phyloP scores from a whole-genome alignment of 2,113 vertebrate species.

The Crotalus horridus region DNA sequence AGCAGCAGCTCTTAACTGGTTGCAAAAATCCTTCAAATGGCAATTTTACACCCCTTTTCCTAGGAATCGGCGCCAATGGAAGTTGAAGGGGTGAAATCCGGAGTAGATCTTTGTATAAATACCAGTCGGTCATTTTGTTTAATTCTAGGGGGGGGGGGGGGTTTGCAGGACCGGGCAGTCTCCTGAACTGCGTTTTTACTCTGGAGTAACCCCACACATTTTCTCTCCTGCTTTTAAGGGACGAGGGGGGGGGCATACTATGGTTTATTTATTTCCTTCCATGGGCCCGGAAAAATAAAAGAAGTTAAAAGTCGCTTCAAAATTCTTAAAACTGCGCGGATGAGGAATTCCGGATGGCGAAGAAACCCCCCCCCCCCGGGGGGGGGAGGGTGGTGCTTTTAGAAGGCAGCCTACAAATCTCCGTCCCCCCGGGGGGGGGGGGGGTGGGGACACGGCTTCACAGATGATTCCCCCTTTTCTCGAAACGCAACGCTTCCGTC shows the following conservation, averaged over 20 bases:
- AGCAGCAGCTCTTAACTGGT: background rate
- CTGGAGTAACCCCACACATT: no score
- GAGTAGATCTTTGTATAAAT: background rate
- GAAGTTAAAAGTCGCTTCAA: background rate
- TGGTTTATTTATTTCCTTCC: background rate
- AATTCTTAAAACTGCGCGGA: background rate
- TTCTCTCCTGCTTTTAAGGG: background rate
- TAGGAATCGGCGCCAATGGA: background rate
- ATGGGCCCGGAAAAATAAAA: background rate
- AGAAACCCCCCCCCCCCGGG: background rate
- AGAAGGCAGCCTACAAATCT: background rate
- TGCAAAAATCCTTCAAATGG: background rate
- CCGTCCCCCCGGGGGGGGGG: no score
- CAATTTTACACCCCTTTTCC: background rate
- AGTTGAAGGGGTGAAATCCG: background rate
- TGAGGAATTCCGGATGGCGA: background rate
- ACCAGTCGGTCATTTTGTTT: background rate
- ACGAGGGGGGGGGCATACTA: background rate
- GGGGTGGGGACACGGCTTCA: rapidly evolving
- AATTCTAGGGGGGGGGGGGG: background rate
- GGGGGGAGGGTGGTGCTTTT: background rate
- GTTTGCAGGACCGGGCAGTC: background rate
- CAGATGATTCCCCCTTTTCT: background rate
- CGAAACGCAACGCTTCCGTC: background rate
- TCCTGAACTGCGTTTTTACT: no score